Evolutionary conservation across 1,140 invertebrate species (phyloP).

Genomic region (Scaptodrosophila lebanonensis): DNA sequence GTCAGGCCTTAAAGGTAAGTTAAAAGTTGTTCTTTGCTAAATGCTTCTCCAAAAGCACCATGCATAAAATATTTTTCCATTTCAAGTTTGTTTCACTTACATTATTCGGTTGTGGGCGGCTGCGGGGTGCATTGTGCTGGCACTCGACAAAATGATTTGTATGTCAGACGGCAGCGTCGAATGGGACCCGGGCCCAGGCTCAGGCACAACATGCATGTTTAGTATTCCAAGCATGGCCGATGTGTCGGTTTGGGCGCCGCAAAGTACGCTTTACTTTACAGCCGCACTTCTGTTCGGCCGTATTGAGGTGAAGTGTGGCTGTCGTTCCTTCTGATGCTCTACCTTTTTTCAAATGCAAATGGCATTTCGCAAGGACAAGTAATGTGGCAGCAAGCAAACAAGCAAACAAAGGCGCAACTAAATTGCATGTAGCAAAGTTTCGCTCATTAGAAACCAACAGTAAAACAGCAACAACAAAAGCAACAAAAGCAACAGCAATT

Average conservation of each 20-base stretch:
- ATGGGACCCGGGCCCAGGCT: slow-evolving; percentile 23
- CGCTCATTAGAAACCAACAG: slow-evolving; percentile 35
- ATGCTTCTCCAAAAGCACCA: slow-evolving; percentile 1
- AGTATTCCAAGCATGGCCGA: slow-evolving; percentile 36
- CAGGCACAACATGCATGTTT: slow-evolving; percentile 28
- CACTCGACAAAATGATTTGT: slow-evolving; percentile 68
- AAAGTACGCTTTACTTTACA: slow-evolving; percentile 41
- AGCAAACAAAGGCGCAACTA: not conserved
- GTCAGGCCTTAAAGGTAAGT: slow-evolving; percentile 15
- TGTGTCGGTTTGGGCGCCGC: slow-evolving; percentile 8
- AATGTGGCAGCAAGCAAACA: slow-evolving; percentile 26
- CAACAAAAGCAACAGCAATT: no score
- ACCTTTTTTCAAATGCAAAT: slow-evolving; percentile 67
- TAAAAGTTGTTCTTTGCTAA: slow-evolving; percentile 19
- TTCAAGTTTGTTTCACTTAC: slow-evolving; percentile 34
- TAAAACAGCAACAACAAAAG: no score
- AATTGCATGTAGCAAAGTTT: slow-evolving; percentile 52
- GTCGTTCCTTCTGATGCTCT: slow-evolving; percentile 32
- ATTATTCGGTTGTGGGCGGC: slow-evolving; percentile 37
- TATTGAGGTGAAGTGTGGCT: slow-evolving; percentile 68
- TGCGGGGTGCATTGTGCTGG: slow-evolving; percentile 6
- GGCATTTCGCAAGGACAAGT: slow-evolving; percentile 62
- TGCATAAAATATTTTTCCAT: slow-evolving; percentile 26
- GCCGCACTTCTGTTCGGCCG: slow-evolving; percentile 59
- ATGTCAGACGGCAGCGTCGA: slow-evolving; percentile 48